These are phyloP conservation scores for Anoncus sp. DNA, from an alignment of 2,888 invertebrate species.

Conservation along the genomic window DNA sequence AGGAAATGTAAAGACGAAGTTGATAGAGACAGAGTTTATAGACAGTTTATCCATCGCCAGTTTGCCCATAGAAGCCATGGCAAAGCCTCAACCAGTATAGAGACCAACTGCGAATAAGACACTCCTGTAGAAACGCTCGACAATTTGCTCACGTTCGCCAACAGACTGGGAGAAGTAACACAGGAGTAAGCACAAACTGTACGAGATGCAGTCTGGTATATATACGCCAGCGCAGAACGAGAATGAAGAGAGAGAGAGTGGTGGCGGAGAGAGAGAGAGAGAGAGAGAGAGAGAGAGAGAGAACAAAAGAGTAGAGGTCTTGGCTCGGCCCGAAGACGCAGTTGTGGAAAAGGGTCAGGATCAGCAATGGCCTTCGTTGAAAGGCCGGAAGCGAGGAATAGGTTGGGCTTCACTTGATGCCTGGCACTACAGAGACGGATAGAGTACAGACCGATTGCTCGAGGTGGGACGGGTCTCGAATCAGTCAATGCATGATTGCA, in stretches of 20 bases:
- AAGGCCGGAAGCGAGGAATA: slow-evolving; percentile 40
- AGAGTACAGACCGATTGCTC: slow-evolving; percentile 32
- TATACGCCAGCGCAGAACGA: slow-evolving; percentile 12
- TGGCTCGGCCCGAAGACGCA: slow-evolving; percentile 35
- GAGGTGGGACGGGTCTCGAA: slow-evolving; percentile 40
- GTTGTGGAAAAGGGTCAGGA: slow-evolving; percentile 38
- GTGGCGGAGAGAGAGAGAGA: neutral
- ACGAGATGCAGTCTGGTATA: slow-evolving; percentile 43
- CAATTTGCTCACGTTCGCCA: slow-evolving; percentile 50
- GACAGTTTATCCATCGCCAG: slow-evolving; percentile 47
- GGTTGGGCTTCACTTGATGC: slow-evolving; percentile 18
- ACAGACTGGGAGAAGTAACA: slow-evolving; percentile 7
- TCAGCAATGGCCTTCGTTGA: slow-evolving; percentile 39
- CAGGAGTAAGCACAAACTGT: slow-evolving; percentile 29
- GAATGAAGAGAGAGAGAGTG: neutral
- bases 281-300: no score
- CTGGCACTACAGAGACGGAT: neutral
- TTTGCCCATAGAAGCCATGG: slow-evolving; percentile 6
- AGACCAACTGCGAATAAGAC: slow-evolving; percentile 35
- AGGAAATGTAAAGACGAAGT: slow-evolving; percentile 13
- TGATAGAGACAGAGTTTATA: slow-evolving; percentile 12
- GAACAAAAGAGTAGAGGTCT: slow-evolving; percentile 36
- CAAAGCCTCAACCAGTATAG: neutral
- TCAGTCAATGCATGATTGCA: slow-evolving; percentile 47
- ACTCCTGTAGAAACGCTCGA: slow-evolving; percentile 28